A percentile compares a stretch with the other conserved stretches of the same genome.
These are phyloP conservation scores for Aphelinus certus DNA, from an alignment of 1,140 invertebrate species.

Conservation along the genomic window DNA sequence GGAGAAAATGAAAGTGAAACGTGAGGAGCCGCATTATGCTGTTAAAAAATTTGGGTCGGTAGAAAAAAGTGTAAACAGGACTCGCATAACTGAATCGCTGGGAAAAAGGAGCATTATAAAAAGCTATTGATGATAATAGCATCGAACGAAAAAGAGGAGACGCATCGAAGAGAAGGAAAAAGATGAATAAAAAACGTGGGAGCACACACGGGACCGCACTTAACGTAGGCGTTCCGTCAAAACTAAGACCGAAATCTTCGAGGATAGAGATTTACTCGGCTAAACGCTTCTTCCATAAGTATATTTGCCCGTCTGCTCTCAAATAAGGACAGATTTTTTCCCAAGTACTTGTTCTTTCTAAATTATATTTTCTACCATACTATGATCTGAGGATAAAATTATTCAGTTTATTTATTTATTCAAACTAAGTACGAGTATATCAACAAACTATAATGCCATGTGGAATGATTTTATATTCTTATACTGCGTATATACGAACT, in stretches of 20 bases:
- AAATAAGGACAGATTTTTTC: no score
- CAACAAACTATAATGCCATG: no score
- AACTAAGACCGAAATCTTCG: constrained; percentile 47
- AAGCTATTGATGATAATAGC: constrained; percentile 15
- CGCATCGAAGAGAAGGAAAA: neutral
- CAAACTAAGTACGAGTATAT: no score
- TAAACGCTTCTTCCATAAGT: neutral
- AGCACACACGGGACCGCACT: constrained; percentile 31
- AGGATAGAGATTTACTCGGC: constrained; percentile 39
- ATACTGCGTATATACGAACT: no score
- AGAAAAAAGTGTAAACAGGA: constrained; percentile 24
- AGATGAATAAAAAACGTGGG: constrained; percentile 24
- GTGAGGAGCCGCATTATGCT: neutral
- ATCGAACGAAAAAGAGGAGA: neutral
- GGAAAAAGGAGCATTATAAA: constrained; percentile 13
- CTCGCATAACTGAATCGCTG: constrained; percentile 16
- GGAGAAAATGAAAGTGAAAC: no score
- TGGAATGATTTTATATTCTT: no score
- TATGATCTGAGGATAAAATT: no score
- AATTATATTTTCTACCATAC: no score
- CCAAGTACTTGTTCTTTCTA: no score
- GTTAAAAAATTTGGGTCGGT: constrained; percentile 2
- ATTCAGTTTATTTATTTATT: no score
- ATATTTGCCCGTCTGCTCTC: no score
- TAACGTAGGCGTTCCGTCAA: constrained; percentile 26